These are phyloP conservation scores for Phocoena sinus DNA, from an alignment of 2,113 vertebrate species.

Conservation along the genomic window DNA sequence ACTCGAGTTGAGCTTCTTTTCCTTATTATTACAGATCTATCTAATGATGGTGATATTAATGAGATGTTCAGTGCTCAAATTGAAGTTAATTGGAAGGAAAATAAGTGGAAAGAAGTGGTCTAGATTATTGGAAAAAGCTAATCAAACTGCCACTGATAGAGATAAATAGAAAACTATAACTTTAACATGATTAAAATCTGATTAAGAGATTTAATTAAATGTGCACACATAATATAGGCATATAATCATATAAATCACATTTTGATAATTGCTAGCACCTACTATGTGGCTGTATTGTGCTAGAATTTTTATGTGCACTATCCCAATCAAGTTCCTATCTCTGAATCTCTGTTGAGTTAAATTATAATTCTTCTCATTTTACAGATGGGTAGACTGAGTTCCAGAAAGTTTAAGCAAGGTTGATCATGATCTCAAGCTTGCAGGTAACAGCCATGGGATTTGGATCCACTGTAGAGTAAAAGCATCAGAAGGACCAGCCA, in stretches of 20 bases:
- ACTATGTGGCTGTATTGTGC: background rate
- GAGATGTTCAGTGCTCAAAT: slow-evolving; percentile 46
- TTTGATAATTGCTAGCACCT: slow-evolving; percentile 15
- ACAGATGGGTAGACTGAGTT: background rate
- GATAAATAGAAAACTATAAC: slow-evolving; percentile 56
- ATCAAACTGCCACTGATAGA: slow-evolving; percentile 39
- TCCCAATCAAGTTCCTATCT: background rate
- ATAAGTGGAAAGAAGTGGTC: slow-evolving; percentile 48
- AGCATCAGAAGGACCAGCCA: background rate
- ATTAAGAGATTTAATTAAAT: slow-evolving; percentile 58
- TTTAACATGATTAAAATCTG: slow-evolving; percentile 57
- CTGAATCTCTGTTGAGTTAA: background rate
- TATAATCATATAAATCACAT: background rate
- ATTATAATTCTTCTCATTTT: slow-evolving; percentile 2
- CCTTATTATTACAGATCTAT: slow-evolving; percentile 40
- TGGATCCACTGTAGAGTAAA: background rate
- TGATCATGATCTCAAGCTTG: background rate
- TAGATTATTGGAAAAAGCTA: slow-evolving; percentile 52
- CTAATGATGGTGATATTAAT: slow-evolving; percentile 58
- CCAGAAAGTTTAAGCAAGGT: background rate
- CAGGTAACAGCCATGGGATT: background rate
- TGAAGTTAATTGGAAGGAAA: slow-evolving; percentile 61
- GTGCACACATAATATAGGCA: background rate
- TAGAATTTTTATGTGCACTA: background rate
- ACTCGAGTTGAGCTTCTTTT: slow-evolving; percentile 11